Evolutionary conservation across 2,888 invertebrate genomes (phyloP), one percentile per base, ranked within the genome.

Genomic region (Fissipunctia ypsillon): DNA sequence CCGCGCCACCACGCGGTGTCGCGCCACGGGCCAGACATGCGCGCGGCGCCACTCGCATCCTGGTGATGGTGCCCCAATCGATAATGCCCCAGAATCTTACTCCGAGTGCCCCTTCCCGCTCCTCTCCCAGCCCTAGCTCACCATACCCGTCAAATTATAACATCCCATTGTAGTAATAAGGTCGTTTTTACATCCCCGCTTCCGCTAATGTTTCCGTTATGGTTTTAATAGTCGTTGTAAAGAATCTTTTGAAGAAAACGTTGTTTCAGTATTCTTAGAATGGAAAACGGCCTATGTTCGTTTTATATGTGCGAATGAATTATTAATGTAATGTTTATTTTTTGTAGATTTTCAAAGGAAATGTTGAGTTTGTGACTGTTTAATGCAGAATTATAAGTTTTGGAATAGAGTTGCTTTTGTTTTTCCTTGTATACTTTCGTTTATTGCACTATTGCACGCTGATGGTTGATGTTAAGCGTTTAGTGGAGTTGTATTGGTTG

Each of bases 41-140:
- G 94, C 93, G 90, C 87, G 89, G 85, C 89, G 89, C 91, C 91
- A 90, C 90, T 89, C 90, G 89, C 91, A 88, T 91, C 90, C 90
- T 91, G 92, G 93, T 95, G 95, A 92, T 94, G 95, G 94, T 93
- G 91, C 88, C 89, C 91, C 90, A 95, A 96, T 96, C 96, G 94
- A 96, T 95, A 95, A 91, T 90, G 91, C 91, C 93, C 94, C 95
- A 94, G 92, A 93, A 94, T 94, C 94, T 91, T 90, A 86, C 90
- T 89, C 88, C 90, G 89, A 90, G 87, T 90, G 91, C 94, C 92
- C 91, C 83, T 77, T 86, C 93, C 90, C 92, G 88, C 91, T 92
- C 93, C 92, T 92, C 93, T 93, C 92, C 90, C 91, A 88, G 91
- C 90, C 90, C 88, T 90, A 90, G 89, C 90, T 90, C 90, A 88